Base-by-base conservation (phyloP, 2,113 vertebrate genomes). In the Xyrauchen texanus region DNA sequence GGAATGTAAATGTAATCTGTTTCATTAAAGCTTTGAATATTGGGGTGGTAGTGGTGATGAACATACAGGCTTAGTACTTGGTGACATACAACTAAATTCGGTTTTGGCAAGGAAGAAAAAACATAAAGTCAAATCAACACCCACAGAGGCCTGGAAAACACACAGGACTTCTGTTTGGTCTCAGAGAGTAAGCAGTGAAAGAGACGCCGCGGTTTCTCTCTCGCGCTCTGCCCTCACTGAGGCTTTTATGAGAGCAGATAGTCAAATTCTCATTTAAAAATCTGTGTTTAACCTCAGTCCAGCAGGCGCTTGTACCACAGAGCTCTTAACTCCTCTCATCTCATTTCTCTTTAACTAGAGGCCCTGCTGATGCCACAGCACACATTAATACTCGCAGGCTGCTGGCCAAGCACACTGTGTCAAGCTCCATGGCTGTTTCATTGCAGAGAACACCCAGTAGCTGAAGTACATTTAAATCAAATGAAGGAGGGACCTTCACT, bases 201-300 rank as follows among this genome's bases (percentile, higher is more conserved):
- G 55, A 83, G 81, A 81, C 71, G 16, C 66, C 68, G 81, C 65
- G 81, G 84, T 81, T 81, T 78, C 61, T 75, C 76, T 70, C 44
- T 12, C 61, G 66, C 61, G 4, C 73, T 76, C 61, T 46, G 51
- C 68, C 62, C 55, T 71, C 51, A 57, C 68, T 53, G 65, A 69
- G 67, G 62, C 74, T 71, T 55, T 81, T 83, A 85, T 70, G 76
- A 79, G 65, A 83, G 71, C 60, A 62, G 79, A 82, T 81, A 85
- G 68, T 80, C 72, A 80, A 80, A 82, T 77, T 85, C 76, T 78
- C 62, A 58, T 73, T 73, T 60, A 47, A 55, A 64, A 71, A 78
- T 21, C 76, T 82, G 71, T n/a, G 67, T 71, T 68, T 76, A 83
- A 75, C 65, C 72, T 80, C 77, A 69, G 77, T 83, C 72, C 73